These are phyloP conservation scores for Argyresthia goedartella DNA, from an alignment of 2,888 invertebrate genomes.

Conservation along the genomic window DNA sequence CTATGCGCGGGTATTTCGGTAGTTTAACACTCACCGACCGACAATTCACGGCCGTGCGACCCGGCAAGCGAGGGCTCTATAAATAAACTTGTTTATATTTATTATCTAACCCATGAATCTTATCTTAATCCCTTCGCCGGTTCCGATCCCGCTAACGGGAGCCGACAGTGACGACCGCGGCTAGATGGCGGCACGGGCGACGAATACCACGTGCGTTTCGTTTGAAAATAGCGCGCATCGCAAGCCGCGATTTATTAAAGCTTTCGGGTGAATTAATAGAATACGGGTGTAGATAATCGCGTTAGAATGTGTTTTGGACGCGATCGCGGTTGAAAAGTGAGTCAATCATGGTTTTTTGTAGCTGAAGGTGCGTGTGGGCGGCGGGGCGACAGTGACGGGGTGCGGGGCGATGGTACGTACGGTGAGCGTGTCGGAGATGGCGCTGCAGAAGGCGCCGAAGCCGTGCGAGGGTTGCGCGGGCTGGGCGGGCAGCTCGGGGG, in stretches of 20 bases:
- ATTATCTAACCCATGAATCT: conserved; percentile 38
- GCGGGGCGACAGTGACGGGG: not conserved
- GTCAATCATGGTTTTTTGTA: not conserved
- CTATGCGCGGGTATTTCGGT: conserved; percentile 59
- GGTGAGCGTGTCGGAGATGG: conserved; percentile 62
- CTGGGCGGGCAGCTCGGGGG: conserved; percentile 24
- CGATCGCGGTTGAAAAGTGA: conserved; percentile 21
- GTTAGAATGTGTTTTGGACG: too few relatives aligned
- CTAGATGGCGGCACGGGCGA: conserved; percentile 37
- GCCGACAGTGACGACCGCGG: conserved; percentile 11
- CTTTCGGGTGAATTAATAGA: conserved; percentile 26
- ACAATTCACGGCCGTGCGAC: conserved; percentile 59
- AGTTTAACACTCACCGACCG: conserved; percentile 53
- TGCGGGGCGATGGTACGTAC: conserved; percentile 34
- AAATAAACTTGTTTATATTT: conserved; percentile 70
- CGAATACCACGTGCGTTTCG: conserved; percentile 63
- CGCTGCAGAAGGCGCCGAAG: conserved; percentile 67
- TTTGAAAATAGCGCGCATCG: conserved; percentile 44
- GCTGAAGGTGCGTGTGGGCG: not conserved
- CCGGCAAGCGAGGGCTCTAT: conserved; percentile 67
- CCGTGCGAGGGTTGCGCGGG: conserved; percentile 40
- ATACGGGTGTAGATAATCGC: too few relatives aligned
- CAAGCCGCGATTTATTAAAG: conserved; percentile 27
- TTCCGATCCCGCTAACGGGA: conserved; percentile 15
- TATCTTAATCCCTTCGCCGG: conserved; percentile 36